Conservation (phyloP, 2,113 vertebrate species). For the Potamarius usumacintae region DNA sequence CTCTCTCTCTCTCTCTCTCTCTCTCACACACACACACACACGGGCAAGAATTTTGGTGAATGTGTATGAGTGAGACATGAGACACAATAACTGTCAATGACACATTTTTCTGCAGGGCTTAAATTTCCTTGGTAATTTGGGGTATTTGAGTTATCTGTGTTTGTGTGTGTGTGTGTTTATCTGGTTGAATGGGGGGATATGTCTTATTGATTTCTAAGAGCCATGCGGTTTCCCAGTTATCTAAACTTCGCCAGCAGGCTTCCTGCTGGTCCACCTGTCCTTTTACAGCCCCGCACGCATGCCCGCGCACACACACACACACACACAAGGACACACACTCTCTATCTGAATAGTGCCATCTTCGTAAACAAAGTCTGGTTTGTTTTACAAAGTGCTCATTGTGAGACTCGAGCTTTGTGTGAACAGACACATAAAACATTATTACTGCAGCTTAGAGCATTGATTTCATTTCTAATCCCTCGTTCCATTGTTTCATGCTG, state of each 20-base stretch:
- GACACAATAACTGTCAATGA: neutral
- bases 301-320: constrained; percentile 17
- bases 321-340: neutral
- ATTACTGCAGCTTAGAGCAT: constrained; percentile 62
- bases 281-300: constrained; percentile 48
- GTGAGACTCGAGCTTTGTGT: constrained; percentile 22
- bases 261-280: constrained; percentile 50
- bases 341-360: constrained; percentile 15
- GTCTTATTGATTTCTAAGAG: constrained; percentile 70
- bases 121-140: constrained; percentile 37
- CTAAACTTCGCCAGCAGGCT: constrained; percentile 59
- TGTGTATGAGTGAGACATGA: constrained; percentile 2
- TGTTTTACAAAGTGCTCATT: constrained; percentile 30
- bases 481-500: constrained; percentile 60
- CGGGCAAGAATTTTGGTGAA: neutral
- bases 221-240: constrained; percentile 64
- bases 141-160: constrained; percentile 29
- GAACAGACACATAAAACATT: constrained; percentile 50
- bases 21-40: constrained; percentile 14
- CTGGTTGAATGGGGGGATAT: constrained; percentile 66
- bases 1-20: constrained; percentile 1
- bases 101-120: constrained; percentile 23
- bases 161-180: constrained; percentile 50
- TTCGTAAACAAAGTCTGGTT: constrained; percentile 42
- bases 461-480: constrained; percentile 68